Base-by-base conservation (phyloP, 2,888 invertebrate genomes). In the Drosophila putrida region DNA sequence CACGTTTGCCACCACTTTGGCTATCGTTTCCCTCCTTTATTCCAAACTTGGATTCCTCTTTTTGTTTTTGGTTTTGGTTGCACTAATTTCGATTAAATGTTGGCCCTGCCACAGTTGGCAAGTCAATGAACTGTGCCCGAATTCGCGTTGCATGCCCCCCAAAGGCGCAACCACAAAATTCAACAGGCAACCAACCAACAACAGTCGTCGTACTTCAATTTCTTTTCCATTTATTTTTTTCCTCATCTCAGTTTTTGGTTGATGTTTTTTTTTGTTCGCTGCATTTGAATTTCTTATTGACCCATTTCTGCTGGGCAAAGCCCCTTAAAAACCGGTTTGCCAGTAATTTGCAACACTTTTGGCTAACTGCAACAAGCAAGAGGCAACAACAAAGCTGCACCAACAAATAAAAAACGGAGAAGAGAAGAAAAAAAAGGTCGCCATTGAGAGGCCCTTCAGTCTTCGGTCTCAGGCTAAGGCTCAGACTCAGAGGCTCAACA, bases 251-350 rank as follows among this genome's bases (percentile, higher is more conserved):
- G n/a, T 43, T 49, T 28, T 44, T 28, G n/a, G 13, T 10, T 9
- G 20, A n/a, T 54, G 35, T 31, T 58, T 47, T 65, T 62, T 62
- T n/a, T n/a, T n/a, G n/a, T n/a, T n/a, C n/a, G n/a, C n/a, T 64
- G 65, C 79, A 75, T 79, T 79, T 79, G 79, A 79, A 79, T 71
- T 82, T 79, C 82, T 78, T 79, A 82, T 79, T 79, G 79, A 79
- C 79, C 79, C 82, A 79, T 79, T 79, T 79, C 82, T 79, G 73
- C 25, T 59, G 67, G 74, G 60, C 61, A 59, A 60, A 54, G 27
- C 35, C 44, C 35, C 20, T 59, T 55, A 38, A 57, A 70, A 81
- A 81, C 82, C 55, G 69, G 79, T 79, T 79, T 61, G 46, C 41
- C 36, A 55, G 68, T 75, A 63, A 78, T 75, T 79, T 82, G 75